These are phyloP conservation scores for Creontiades dilutus DNA, from an alignment of 2,888 invertebrate species.

Conservation along the genomic window DNA sequence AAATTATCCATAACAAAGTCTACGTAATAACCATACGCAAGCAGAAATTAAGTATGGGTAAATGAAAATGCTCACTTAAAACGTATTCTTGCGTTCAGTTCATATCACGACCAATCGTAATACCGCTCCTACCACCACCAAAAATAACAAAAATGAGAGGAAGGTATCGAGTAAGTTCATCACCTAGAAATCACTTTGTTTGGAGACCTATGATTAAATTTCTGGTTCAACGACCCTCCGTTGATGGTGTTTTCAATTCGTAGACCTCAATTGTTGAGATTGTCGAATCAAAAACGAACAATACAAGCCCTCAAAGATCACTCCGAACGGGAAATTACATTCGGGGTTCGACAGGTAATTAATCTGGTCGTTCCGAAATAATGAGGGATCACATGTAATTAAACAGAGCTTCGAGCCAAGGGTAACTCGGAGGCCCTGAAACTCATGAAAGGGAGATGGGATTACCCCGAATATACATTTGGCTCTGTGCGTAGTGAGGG, in stretches of 20 bases:
- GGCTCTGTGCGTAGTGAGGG: not conserved
- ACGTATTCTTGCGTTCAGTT: too few relatives aligned
- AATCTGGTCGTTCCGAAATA: not conserved
- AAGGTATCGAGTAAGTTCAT: too few relatives aligned
- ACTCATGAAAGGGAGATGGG: conserved; percentile 19
- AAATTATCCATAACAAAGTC: too few relatives aligned
- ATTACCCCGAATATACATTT: not conserved
- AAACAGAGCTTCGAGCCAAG: not conserved
- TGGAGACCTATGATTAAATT: not conserved
- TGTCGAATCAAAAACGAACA: not conserved
- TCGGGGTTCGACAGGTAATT: not conserved
- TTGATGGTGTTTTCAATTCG: not conserved
- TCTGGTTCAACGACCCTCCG: not conserved
- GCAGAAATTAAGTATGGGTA: too few relatives aligned
- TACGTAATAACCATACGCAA: too few relatives aligned
- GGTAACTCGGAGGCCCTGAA: not conserved
- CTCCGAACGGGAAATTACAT: not conserved
- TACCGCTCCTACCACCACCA: too few relatives aligned
- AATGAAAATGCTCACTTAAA: too few relatives aligned
- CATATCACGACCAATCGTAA: too few relatives aligned
- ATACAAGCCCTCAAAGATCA: not conserved
- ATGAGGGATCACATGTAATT: conserved; percentile 8
- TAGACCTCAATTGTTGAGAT: not conserved
- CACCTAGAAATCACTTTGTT: too few relatives aligned
- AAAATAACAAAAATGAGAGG: too few relatives aligned